Base-by-base conservation (phyloP, 2,888 invertebrate genomes). In the Ophraella communa region DNA sequence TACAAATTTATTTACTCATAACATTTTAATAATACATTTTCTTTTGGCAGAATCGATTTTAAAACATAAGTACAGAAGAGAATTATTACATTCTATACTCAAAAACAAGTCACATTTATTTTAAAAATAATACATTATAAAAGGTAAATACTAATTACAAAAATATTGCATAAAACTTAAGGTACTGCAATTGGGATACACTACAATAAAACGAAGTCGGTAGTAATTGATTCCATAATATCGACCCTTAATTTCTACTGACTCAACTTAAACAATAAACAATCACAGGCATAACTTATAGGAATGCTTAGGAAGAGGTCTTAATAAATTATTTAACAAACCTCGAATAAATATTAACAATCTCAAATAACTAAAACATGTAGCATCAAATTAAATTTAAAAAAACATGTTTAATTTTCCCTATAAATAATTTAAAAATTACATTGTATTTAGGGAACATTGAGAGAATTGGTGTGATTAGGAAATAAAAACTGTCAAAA, bases 1-100 rank as follows among this genome's bases (percentile, higher is more conserved):
- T 73, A 74, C 70, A 73, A 74, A 73, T 71, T 72, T 70, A 71
- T 72, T 71, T 66, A 67, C 70, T 69, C 51, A 67, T 64, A 64
- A 39, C 53, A 57, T 52, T 64, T 67, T 52, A 62, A 55, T 64
- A 66, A 68, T 60, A 56, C 39, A 57, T 55, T 61, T 64, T 64
- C 64, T 66, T 65, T 69, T 71, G 70, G 69, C 67, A 67, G 67
- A 64, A 64, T 67, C 64, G 56, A 64, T 65, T 68, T 68, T 66
- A 69, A 69, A 73, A 70, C 71, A 53, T 69, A 71, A 71, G 72
- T 69, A 71, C 73, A 71, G 67, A 70, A 66, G 67, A 71, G 68
- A 64, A 58, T 67, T 70, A 66, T 66, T 71, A 72, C 58, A 67
- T 65, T 67, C 66, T 72, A 73, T 67, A 70, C 66, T 64, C 67